Percentiles rank a stretch among this genome's conserved stretches.
Evolutionary conservation across 1,140 invertebrate genomes (phyloP).

Genomic region (Penaeus vannamei): DNA sequence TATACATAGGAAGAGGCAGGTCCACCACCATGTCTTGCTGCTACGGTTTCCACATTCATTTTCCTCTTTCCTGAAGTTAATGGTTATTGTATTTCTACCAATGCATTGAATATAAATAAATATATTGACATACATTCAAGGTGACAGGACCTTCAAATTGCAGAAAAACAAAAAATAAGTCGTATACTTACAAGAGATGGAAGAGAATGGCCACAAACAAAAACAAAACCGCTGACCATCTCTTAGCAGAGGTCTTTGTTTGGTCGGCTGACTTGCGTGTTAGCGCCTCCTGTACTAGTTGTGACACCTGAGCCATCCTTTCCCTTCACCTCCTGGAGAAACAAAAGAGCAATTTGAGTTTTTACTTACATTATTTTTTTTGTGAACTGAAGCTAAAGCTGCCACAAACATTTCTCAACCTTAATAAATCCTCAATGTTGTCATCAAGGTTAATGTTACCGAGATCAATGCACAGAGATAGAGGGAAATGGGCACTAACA

Average conservation of each 20-base stretch:
- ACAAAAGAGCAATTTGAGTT: background rate
- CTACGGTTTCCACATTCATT: conserved; percentile 16
- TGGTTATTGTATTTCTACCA: no score
- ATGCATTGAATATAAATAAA: no score
- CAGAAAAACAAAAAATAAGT: background rate
- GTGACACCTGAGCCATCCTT: conserved; percentile 35
- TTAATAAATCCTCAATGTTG: no score
- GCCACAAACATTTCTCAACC: no score
- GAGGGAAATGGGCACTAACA: no score
- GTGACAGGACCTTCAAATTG: no score
- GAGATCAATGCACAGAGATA: no score
- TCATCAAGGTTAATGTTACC: no score
- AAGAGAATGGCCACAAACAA: conserved; percentile 34
- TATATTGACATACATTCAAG: no score
- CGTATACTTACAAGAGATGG: conserved; percentile 42
- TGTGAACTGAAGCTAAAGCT: no score
- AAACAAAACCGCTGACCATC: conserved; percentile 20
- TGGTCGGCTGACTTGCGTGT: conserved; percentile 44
- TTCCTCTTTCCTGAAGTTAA: background rate
- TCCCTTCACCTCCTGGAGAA: background rate
- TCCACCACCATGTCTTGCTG: conserved; percentile 41
- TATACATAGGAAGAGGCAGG: conserved; percentile 3
- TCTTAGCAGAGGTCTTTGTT: conserved; percentile 18
- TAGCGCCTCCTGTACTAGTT: conserved; percentile 42
- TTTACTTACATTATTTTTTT: background rate